phyloP scores from a whole-genome alignment of 2,113 vertebrate genomes.

The Scatophagus argus region DNA sequence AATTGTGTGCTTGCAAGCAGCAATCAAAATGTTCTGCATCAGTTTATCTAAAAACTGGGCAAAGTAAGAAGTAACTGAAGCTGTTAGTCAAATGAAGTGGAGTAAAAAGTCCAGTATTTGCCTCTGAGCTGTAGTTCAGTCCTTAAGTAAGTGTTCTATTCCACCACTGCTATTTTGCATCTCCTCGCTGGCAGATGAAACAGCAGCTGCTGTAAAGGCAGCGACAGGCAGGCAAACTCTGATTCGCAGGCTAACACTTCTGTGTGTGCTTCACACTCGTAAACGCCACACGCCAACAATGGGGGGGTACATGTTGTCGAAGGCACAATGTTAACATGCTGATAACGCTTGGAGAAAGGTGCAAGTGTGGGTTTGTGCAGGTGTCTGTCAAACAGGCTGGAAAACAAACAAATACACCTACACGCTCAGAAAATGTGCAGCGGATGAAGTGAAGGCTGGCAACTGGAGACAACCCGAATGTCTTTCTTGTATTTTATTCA shows the following conservation, averaged over 20 bases:
- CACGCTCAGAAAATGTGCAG: neutral
- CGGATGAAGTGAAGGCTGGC: neutral
- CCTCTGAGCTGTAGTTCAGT: neutral
- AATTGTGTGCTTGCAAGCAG: too few relatives aligned
- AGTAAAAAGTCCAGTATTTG: neutral
- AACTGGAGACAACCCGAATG: neutral
- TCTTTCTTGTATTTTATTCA: neutral
- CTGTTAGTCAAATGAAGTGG: neutral
- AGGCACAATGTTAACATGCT: slow-evolving; percentile 14
- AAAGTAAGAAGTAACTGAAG: neutral
- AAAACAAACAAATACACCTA: slow-evolving; percentile 25
- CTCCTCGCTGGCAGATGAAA: neutral
- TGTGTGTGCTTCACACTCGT: slow-evolving; percentile 42
- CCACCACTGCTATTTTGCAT: neutral
- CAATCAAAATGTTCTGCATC: too few relatives aligned
- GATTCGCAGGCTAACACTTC: slow-evolving; percentile 11
- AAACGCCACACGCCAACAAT: slow-evolving; percentile 19
- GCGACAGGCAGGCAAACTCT: neutral
- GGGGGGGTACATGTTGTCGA: neutral
- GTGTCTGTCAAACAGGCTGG: slow-evolving; percentile 40
- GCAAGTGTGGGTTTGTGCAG: slow-evolving; percentile 40
- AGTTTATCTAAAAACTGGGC: too few relatives aligned
- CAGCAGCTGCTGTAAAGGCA: slow-evolving; percentile 25
- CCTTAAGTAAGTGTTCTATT: neutral
- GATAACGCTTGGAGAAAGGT: neutral